Conservation (phyloP, 1,140 invertebrate species). For the Temnothorax longispinosus region DNA sequence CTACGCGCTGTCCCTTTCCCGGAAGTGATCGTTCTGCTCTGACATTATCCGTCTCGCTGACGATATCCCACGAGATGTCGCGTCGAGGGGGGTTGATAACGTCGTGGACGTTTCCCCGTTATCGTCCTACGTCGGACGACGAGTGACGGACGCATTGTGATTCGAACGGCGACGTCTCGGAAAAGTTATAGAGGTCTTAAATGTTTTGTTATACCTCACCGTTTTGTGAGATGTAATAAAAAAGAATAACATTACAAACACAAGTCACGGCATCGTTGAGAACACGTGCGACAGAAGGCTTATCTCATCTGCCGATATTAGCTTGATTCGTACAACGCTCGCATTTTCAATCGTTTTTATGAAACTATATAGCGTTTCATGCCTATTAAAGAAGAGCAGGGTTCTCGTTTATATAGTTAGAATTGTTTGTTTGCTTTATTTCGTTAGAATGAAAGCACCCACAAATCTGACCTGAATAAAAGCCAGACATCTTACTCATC, state of each 20-base stretch:
- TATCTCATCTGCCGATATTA: background rate
- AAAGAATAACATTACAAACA: background rate
- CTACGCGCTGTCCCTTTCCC: background rate
- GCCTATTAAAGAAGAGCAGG: background rate
- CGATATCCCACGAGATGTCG: constrained; percentile 44
- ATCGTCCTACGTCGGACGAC: background rate
- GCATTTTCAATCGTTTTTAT: background rate
- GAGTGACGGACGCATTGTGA: background rate
- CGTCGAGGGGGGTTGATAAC: constrained; percentile 14
- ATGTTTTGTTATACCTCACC: background rate
- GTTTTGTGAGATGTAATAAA: background rate
- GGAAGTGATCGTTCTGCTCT: background rate
- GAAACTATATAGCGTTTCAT: background rate
- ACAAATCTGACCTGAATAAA: constrained; percentile 4
- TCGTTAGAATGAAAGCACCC: background rate
- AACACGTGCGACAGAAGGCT: background rate
- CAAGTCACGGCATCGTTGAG: background rate
- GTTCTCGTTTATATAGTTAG: background rate
- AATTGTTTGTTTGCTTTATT: background rate
- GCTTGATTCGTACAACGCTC: background rate
- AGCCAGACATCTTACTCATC: background rate
- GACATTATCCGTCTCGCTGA: background rate
- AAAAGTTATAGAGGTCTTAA: background rate
- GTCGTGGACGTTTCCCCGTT: background rate
- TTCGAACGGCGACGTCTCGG: background rate